Conservation (phyloP, 2,113 vertebrate genomes). For the Etia nguti region DNA sequence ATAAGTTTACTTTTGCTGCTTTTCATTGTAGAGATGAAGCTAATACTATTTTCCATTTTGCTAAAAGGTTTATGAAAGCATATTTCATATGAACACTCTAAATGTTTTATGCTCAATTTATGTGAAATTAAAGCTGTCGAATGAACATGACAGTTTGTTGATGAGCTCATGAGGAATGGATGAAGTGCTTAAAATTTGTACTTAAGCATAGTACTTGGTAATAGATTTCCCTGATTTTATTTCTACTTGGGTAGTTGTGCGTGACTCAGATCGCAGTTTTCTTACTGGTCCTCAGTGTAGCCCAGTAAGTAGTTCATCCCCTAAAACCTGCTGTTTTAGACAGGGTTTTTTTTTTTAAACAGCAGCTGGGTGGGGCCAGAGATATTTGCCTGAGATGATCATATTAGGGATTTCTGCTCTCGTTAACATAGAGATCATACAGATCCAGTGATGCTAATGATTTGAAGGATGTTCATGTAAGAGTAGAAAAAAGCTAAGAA, state of each 20-base stretch:
- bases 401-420: neutral
- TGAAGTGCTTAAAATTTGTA: neutral
- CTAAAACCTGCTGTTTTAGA: neutral
- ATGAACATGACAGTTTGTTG: neutral
- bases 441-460: neutral
- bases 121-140: neutral
- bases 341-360: neutral
- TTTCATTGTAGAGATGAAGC: neutral
- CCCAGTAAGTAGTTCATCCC: neutral
- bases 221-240: neutral
- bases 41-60: neutral
- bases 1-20: neutral
- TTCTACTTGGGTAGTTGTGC: neutral
- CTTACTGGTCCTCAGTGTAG: neutral
- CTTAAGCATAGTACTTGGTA: neutral
- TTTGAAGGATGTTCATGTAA: neutral
- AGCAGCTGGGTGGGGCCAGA: neutral
- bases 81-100: neutral
- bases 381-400: neutral
- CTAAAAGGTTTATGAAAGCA: neutral
- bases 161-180: neutral
- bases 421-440: neutral
- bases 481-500: neutral
- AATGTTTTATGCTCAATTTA: neutral
- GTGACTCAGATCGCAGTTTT: neutral